Conservation (phyloP, 2,888 invertebrate species). For the Dioctria linearis region DNA sequence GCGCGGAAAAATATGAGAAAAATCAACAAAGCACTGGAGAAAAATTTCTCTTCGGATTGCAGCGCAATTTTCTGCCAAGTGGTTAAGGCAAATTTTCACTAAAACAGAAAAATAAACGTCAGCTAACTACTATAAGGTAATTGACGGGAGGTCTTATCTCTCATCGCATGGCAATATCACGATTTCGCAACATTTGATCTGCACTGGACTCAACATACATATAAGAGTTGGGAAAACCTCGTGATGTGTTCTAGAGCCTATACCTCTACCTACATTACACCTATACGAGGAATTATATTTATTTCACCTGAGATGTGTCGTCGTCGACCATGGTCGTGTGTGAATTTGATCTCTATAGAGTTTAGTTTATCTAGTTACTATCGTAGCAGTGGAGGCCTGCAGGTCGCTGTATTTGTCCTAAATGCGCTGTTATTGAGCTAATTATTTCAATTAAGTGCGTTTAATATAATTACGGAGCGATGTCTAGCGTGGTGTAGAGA, state of each 20-base stretch:
- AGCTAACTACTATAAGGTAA: constrained; percentile 32
- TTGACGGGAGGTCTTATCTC: constrained; percentile 48
- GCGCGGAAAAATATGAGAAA: constrained; percentile 1
- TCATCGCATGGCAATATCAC: constrained; percentile 40
- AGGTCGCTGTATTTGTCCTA: constrained; percentile 24
- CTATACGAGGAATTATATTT: neutral
- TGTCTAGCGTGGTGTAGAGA: constrained; percentile 30
- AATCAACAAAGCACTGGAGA: neutral
- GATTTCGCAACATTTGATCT: constrained; percentile 8
- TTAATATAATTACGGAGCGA: constrained; percentile 53
- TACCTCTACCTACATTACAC: neutral
- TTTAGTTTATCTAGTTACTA: constrained; percentile 16
- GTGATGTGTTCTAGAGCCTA: neutral
- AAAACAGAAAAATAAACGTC: constrained; percentile 28
- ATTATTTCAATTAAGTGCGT: constrained; percentile 58
- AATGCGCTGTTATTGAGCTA: constrained; percentile 48
- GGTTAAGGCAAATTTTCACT: constrained; percentile 25
- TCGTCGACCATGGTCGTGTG: neutral
- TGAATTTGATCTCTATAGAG: constrained; percentile 17
- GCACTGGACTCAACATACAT: neutral
- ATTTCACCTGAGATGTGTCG: too few relatives aligned
- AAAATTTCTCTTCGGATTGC: constrained; percentile 23
- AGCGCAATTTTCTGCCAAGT: constrained; percentile 20
- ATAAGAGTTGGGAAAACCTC: neutral
- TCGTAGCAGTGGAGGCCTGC: neutral